Base-by-base conservation (phyloP, 2,888 invertebrate species). In the Parnassius smintheus region DNA sequence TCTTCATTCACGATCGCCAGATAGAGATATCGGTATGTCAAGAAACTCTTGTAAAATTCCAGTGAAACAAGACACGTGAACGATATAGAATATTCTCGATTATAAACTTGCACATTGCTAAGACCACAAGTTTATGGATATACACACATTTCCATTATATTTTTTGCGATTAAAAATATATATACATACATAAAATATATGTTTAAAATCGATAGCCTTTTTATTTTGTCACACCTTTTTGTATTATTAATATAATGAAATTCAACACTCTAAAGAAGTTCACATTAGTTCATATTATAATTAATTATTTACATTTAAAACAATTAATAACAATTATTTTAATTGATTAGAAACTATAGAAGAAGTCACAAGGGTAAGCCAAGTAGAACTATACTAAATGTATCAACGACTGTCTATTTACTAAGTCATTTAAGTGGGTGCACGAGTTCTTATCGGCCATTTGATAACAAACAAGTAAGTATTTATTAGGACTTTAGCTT, bases 381-480 rank as follows among this genome's bases (percentile, higher is more conserved):
- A 1, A 18, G 25, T n/a, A 11, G 54, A 62, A 66, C 65, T 69
- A 63, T 65, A 52, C 50, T 56, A 52, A 35, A 54, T 52, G 53
- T 60, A 52, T 55, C 65, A 59, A 64, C 78, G 77, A 72, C 75
- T 75, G 77, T 69, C 75, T 82, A 82, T 60, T 81, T 86, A 83
- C 84, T 79, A 81, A 80, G 80, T 74, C 69, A 68, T 70, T 72
- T 76, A 75, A 83, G 81, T 85, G 80, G 75, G 72, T 72, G 74
- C 76, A 81, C 76, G 77, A 73, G 58, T 54, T 72, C 77, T 88
- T 89, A 89, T 90, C 90, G 84, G 82, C 55, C 86, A 80, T 70
- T 70, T 72, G 86, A 89, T 90, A 88, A 87, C 76, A 65, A 70
- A 68, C 67, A 70, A 78, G 77, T 81, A 70, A 78, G 77, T 81